Evolutionary conservation across 2,797 vertebrate species (phyloP).

Genomic region (Argyrosomus regius): DNA sequence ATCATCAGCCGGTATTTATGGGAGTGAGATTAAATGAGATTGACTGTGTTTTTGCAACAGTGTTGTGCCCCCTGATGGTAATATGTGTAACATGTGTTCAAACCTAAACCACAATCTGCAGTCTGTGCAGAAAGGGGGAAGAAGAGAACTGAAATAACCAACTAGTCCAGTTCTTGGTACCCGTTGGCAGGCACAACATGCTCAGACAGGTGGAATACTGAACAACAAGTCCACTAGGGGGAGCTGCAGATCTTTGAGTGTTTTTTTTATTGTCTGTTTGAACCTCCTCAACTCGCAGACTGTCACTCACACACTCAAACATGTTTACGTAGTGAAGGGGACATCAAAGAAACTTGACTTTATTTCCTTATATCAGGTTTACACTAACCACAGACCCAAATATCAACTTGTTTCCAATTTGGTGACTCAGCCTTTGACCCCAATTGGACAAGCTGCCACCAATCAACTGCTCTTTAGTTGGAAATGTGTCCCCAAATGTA

Average conservation of each 20-base stretch:
- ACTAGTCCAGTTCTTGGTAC: conserved; percentile 24
- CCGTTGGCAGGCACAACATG: conserved; percentile 33
- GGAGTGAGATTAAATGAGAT: not conserved
- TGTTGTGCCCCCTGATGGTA: conserved; percentile 11
- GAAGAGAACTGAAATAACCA: conserved; percentile 32
- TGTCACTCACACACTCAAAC: not conserved
- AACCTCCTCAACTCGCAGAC: conserved; percentile 9
- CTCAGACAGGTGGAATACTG: conserved; percentile 29
- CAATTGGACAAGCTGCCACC: too few relatives aligned
- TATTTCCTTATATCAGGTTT: too few relatives aligned
- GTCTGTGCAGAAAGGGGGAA: not conserved
- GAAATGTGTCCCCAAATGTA: too few relatives aligned
- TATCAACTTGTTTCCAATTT: too few relatives aligned
- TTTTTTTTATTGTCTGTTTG: conserved; percentile 2
- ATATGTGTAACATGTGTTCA: not conserved
- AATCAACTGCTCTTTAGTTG: too few relatives aligned
- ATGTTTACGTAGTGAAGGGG: too few relatives aligned
- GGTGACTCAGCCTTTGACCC: too few relatives aligned
- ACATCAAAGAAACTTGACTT: too few relatives aligned
- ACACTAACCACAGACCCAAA: too few relatives aligned
- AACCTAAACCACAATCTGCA: not conserved
- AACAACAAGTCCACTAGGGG: conserved; percentile 51
- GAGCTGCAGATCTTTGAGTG: conserved; percentile 44
- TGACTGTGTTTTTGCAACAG: not conserved
- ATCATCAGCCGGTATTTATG: not conserved